A percentile compares a stretch with the other conserved stretches of the same genome.
phyloP scores from a whole-genome alignment of 2,113 vertebrate species.

The Daboia siamensis region DNA sequence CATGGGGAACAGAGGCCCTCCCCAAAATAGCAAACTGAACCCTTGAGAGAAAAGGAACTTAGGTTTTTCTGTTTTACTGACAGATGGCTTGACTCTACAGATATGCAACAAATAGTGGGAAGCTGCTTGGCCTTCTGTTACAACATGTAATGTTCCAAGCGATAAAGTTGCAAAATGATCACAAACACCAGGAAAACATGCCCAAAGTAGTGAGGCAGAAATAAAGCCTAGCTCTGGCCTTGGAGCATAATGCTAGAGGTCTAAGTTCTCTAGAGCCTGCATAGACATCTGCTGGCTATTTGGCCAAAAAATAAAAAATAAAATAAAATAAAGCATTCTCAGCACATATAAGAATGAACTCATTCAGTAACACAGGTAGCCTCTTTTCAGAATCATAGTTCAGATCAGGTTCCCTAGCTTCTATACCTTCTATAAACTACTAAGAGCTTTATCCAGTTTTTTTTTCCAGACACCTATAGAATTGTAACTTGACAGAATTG shows the following conservation, averaged over 20 bases:
- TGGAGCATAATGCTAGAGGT: slow-evolving; percentile 7
- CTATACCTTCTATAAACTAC: background rate
- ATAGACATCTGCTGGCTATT: slow-evolving; percentile 29
- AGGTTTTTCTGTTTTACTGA: slow-evolving; percentile 86
- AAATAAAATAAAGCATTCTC: slow-evolving; percentile 23
- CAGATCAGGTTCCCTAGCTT: background rate
- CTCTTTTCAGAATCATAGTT: background rate
- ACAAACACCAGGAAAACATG: slow-evolving; percentile 54
- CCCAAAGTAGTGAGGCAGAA: slow-evolving; percentile 63
- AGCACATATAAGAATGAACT: background rate
- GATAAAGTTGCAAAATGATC: slow-evolving; percentile 55
- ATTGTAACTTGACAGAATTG: background rate
- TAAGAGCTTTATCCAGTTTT: background rate
- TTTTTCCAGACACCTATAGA: background rate
- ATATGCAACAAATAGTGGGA: slow-evolving; percentile 78
- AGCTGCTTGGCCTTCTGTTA: slow-evolving; percentile 68
- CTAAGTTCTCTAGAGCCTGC: rapidly evolving
- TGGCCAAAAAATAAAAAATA: slow-evolving; percentile 37
- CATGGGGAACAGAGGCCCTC: slow-evolving; percentile 81
- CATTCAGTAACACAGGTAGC: slow-evolving; percentile 22
- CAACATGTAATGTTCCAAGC: slow-evolving; percentile 60
- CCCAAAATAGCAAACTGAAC: slow-evolving; percentile 76
- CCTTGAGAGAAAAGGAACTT: slow-evolving; percentile 82
- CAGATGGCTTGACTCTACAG: slow-evolving; percentile 81
- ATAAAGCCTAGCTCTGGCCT: slow-evolving; percentile 41